Percentiles rank a stretch among this genome's conserved stretches.
phyloP scores from a whole-genome alignment of 2,113 vertebrate species.

The Spermophilus dauricus region DNA sequence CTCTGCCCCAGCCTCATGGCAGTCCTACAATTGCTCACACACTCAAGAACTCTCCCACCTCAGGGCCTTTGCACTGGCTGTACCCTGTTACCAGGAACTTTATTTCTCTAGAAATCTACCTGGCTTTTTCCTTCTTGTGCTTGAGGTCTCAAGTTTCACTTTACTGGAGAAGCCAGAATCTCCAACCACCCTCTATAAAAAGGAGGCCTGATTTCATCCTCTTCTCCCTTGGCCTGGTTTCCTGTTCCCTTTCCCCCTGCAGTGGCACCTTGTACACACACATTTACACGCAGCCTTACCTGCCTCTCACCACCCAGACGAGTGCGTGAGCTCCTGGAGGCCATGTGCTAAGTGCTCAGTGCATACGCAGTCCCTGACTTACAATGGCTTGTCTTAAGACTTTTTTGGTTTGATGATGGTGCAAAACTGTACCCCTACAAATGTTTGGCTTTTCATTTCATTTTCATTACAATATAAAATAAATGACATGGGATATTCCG shows the following conservation, averaged over 20 bases:
- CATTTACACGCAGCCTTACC: accelerated
- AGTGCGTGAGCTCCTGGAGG: no score
- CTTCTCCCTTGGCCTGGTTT: not conserved
- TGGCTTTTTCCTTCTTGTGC: not conserved
- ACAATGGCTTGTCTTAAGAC: not conserved
- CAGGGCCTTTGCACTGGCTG: not conserved
- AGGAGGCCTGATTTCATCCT: not conserved
- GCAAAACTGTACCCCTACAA: not conserved
- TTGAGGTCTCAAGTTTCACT: not conserved
- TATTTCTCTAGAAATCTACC: not conserved
- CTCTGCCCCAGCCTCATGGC: not conserved
- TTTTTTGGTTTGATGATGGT: no score
- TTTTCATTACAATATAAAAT: not conserved
- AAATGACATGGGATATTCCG: not conserved
- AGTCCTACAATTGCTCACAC: not conserved
- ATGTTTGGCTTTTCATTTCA: not conserved
- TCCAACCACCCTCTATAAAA: not conserved
- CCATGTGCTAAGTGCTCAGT: no score
- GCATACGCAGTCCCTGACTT: not conserved
- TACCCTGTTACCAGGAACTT: no score
- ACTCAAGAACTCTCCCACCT: not conserved
- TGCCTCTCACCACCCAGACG: not conserved
- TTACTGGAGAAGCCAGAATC: not conserved
- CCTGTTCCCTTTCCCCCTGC: not conserved
- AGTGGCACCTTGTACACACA: not conserved